Evolutionary conservation across 1,140 invertebrate genomes (phyloP).

Genomic region (Plectrocnemia conspersa): DNA sequence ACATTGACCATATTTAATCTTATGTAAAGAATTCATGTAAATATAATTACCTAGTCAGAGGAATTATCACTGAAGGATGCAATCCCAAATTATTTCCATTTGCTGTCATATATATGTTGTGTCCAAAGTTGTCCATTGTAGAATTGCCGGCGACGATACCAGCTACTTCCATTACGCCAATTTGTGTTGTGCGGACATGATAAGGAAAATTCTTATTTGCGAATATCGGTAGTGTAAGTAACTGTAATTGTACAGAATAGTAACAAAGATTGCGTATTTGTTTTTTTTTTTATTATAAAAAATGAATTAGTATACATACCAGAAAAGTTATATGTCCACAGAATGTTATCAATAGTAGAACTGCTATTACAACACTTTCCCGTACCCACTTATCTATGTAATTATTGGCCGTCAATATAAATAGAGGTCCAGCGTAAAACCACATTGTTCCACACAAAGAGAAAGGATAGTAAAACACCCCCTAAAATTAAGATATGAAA

Average conservation of each 20-base stretch:
- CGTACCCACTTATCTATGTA: slow-evolving; percentile 86
- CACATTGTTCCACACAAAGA: slow-evolving; percentile 75
- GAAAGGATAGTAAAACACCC: slow-evolving; percentile 67
- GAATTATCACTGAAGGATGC: slow-evolving; percentile 54
- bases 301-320: slow-evolving; percentile 37
- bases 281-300: slow-evolving; percentile 11
- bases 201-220: slow-evolving; percentile 85
- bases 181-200: slow-evolving; percentile 78
- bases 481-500: slow-evolving; percentile 53
- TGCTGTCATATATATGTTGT: slow-evolving; percentile 58
- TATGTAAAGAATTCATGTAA: slow-evolving; percentile 4
- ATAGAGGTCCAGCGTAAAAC: slow-evolving; percentile 75
- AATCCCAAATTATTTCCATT: slow-evolving; percentile 37
- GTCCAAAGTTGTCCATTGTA: slow-evolving; percentile 57
- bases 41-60: slow-evolving; percentile 49
- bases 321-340: slow-evolving; percentile 78
- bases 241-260: no score
- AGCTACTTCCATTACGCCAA: slow-evolving; percentile 59
- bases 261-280: slow-evolving; percentile 21
- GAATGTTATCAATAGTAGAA: slow-evolving; percentile 70
- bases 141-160: slow-evolving; percentile 48
- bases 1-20: neutral
- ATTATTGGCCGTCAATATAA: slow-evolving; percentile 76
- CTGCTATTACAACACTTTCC: slow-evolving; percentile 79
- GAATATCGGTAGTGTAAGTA: slow-evolving; percentile 72